A percentile compares a stretch with the other conserved stretches of the same genome.
Evolutionary conservation across 1,140 invertebrate genomes (phyloP).

Genomic region (Panagrolaimus sp.): DNA sequence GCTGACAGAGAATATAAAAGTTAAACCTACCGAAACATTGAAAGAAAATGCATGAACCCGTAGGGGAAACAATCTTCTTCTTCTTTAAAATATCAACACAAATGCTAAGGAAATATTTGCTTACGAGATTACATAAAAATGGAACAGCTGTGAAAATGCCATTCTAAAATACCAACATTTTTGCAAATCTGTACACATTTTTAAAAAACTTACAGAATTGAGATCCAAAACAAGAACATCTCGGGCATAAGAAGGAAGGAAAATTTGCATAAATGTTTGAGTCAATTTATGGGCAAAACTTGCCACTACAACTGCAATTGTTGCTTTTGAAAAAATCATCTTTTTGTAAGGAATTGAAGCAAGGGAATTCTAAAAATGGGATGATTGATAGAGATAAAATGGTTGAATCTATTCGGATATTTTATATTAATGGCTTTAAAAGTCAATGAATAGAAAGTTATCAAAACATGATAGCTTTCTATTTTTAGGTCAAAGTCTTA

Average conservation of each 20-base stretch:
- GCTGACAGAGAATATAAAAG: too few species aligned
- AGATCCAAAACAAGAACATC: constrained; percentile 35
- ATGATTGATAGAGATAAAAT: too few species aligned
- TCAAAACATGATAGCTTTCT: too few species aligned
- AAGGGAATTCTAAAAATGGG: too few species aligned
- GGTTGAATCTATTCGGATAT: too few species aligned
- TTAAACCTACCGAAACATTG: constrained; percentile 30
- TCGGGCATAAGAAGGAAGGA: constrained; percentile 36
- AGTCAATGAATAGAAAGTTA: too few species aligned
- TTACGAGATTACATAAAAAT: constrained; percentile 27
- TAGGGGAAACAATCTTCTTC: constrained; percentile 25
- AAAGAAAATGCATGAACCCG: constrained; percentile 27
- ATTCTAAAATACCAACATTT: constrained; percentile 28
- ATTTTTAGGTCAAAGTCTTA: too few species aligned
- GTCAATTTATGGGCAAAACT: too few species aligned
- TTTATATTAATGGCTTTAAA: too few species aligned
- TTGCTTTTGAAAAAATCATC: constrained; percentile 16
- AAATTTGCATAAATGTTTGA: not conserved
- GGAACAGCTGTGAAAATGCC: constrained; percentile 36
- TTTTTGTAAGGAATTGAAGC: constrained; percentile 18
- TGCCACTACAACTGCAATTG: too few species aligned
- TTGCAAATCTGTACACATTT: not conserved
- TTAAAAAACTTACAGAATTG: constrained; percentile 15
- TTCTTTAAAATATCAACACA: constrained; percentile 25
- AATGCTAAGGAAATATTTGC: constrained; percentile 17